Conservation (phyloP, 2,888 invertebrate species). For the Pardosa pseudoannulata region DNA sequence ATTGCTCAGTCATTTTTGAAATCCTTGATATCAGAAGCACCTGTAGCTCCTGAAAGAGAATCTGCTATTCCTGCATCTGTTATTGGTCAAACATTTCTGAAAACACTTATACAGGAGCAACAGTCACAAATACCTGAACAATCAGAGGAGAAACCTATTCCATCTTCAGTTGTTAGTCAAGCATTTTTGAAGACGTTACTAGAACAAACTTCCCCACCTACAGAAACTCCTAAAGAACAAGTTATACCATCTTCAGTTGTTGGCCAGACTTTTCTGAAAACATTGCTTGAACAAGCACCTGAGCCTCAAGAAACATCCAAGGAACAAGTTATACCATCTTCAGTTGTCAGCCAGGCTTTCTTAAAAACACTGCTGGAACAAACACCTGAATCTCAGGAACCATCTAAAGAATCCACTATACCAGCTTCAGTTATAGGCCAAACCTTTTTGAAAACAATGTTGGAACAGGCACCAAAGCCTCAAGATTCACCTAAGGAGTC, state of each 20-base stretch:
- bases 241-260: constrained; percentile 21
- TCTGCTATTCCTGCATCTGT: constrained; percentile 39
- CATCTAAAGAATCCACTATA: background rate
- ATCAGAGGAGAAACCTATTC: constrained; percentile 22
- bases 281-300: constrained; percentile 18
- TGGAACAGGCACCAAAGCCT: background rate
- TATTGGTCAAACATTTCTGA: constrained; percentile 57
- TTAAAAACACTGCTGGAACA: constrained; percentile 18
- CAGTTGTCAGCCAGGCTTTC: constrained; percentile 31
- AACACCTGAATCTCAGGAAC: background rate
- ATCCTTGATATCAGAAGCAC: constrained; percentile 19
- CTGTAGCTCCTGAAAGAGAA: background rate
- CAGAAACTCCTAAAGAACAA: background rate
- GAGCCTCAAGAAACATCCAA: background rate
- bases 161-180: constrained; percentile 55
- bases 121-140: background rate
- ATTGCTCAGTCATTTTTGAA: constrained; percentile 49
- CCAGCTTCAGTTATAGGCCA: constrained; percentile 50
- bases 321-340: constrained; percentile 25
- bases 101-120: constrained; percentile 31
- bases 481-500: background rate
- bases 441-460: constrained; percentile 29
- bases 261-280: constrained; percentile 58
- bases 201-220: background rate
- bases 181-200: constrained; percentile 61